Percentiles rank a stretch among this genome's conserved stretches.
Conservation (phyloP, 2,797 vertebrate species). For the Onychomys arenicola region DNA sequence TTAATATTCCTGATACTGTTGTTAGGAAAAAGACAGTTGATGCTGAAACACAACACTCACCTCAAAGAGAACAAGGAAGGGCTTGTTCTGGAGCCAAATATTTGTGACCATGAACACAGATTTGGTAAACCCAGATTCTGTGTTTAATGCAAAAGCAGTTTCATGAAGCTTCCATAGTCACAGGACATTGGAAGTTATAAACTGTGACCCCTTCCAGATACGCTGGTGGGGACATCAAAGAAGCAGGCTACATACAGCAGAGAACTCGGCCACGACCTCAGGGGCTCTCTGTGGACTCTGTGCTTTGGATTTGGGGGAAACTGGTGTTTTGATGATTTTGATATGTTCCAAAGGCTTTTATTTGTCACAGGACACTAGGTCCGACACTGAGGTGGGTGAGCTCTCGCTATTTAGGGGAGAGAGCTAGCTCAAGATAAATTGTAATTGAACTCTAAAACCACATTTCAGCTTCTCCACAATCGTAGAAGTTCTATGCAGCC, state of each 20-base stretch:
- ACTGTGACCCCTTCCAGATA: background rate
- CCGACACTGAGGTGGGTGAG: background rate
- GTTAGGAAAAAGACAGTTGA: background rate
- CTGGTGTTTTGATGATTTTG: background rate
- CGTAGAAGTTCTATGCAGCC: background rate
- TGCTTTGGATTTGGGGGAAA: background rate
- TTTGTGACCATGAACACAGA: background rate
- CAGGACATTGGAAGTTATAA: background rate
- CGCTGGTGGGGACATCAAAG: background rate
- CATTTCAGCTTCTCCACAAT: background rate
- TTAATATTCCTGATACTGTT: background rate
- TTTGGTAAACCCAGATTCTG: background rate
- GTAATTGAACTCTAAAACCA: background rate
- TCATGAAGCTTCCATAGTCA: background rate
- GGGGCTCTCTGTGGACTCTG: background rate
- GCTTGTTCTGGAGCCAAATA: background rate
- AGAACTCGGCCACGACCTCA: background rate
- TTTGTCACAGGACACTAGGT: background rate
- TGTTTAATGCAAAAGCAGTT: background rate
- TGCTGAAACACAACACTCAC: background rate
- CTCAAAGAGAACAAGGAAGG: background rate
- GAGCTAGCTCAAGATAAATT: background rate
- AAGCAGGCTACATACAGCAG: background rate
- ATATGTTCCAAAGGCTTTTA: background rate
- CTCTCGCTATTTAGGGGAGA: too few species aligned